Evolutionary conservation across 2,888 invertebrate genomes (phyloP).

Genomic region (Unio pictorum): DNA sequence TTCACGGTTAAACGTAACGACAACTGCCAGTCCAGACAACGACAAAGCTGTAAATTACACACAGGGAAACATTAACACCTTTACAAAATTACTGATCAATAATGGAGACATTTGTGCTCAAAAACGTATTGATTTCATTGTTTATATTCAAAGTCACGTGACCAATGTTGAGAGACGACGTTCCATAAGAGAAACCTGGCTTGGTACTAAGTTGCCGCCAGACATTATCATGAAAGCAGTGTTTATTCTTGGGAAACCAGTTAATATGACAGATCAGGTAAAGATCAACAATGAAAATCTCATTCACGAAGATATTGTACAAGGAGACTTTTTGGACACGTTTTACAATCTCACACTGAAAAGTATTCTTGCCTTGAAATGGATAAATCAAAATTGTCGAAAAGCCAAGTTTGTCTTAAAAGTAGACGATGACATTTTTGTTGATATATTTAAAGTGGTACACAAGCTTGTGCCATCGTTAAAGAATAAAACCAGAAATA

Average conservation of each 20-base stretch:
- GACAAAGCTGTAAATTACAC: too few species aligned
- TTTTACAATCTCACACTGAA: constrained; percentile 41
- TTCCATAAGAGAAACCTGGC: constrained; percentile 44
- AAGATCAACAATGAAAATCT: constrained; percentile 41
- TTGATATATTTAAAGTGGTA: constrained; percentile 49
- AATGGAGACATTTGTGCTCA: too few species aligned
- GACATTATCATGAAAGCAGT: constrained; percentile 26
- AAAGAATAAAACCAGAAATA: constrained; percentile 22
- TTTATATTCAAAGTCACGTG: constrained; percentile 46
- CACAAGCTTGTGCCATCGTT: constrained; percentile 39
- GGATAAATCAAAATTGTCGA: constrained; percentile 36
- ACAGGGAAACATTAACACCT: too few species aligned
- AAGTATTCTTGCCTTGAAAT: constrained; percentile 34
- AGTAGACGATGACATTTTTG: constrained; percentile 52
- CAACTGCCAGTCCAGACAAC: too few species aligned
- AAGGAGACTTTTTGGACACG: constrained; percentile 39
- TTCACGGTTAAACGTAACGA: too few species aligned
- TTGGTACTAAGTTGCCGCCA: constrained; percentile 17
- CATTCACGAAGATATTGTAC: constrained; percentile 39
- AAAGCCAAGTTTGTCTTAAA: constrained; percentile 44
- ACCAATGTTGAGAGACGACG: constrained; percentile 30
- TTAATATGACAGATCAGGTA: constrained; percentile 26
- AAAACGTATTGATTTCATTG: constrained; percentile 25
- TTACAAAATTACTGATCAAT: too few species aligned
- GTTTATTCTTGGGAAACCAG: constrained; percentile 41